Evolutionary conservation across 2,888 invertebrate species (phyloP), one percentile per base, ranked within the genome.

Genomic region (Selenia dentaria): DNA sequence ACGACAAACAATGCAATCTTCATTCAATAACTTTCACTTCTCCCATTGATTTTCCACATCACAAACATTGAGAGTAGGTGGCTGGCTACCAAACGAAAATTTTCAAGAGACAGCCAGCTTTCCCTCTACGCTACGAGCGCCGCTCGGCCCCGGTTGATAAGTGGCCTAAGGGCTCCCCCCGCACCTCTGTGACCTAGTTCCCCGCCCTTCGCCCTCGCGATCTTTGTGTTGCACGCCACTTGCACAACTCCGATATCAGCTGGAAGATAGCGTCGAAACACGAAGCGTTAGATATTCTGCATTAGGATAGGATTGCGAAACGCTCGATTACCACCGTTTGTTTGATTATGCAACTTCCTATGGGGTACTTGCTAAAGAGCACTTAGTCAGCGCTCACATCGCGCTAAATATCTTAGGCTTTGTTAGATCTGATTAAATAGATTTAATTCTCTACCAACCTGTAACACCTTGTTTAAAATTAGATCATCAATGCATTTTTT

Each of bases 161-260:
- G 86, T 87, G 81, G 84, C 83, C 85, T 83, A 84, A 88, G 88
- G 90, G 88, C 82, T 82, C 79, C 82, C 78, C 71, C 73, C 73
- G 57, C 70, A 38, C 77, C 67, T 68, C 74, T 54, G 52, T 76
- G 79, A 83, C 83, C 79, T 74, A 80, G 66, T 74, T 75, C 58
- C 35, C 78, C 73, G 68, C 75, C 78, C 74, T 73, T 47, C 79
- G 83, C 81, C 83, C 83, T 80, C 73, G 74, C 84, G 85, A 87
- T 88, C 87, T 87, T 84, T 86, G 84, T 80, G 84, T 83, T 79
- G 82, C 79, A 78, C 74, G 74, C 69, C 76, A 82, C 85, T 88
- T 88, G 87, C 86, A 87, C 87, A 87, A 87, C 83, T 70, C 68
- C 71, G 74, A 75, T 87, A 88, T 87, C 87, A 88, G 86, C 85